Evolutionary conservation across 1,140 invertebrate genomes (phyloP).

Genomic region (Bathynomus jamesi): DNA sequence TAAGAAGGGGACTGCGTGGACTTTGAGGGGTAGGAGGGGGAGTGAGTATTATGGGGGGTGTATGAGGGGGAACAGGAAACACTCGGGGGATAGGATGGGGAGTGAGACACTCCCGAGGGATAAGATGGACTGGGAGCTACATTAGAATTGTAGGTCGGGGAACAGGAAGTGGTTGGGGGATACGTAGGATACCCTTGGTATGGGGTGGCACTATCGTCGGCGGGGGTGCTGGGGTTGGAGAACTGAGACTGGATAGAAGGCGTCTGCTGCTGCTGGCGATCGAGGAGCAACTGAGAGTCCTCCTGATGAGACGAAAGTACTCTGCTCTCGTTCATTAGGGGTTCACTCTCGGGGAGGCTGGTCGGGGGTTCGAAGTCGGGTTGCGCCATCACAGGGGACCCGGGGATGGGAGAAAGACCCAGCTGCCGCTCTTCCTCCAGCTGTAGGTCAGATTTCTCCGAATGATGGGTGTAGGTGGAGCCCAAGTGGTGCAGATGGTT

Average conservation of each 20-base stretch:
- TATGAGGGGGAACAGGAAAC: constrained; percentile 6
- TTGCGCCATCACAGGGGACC: constrained; percentile 49
- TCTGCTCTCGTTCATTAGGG: constrained; percentile 11
- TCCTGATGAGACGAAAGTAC: neutral
- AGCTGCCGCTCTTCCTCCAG: constrained; percentile 33
- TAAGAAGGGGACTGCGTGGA: constrained; percentile 13
- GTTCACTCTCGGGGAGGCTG: constrained; percentile 49
- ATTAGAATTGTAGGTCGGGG: neutral
- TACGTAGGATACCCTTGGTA: constrained; percentile 32
- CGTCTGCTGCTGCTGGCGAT: constrained; percentile 16
- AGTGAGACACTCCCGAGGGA: neutral
- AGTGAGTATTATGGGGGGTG: constrained; percentile 14
- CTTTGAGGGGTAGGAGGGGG: constrained; percentile 20
- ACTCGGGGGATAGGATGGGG: constrained; percentile 4
- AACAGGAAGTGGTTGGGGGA: constrained; percentile 19
- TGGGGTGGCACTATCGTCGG: constrained; percentile 19
- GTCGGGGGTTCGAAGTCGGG: constrained; percentile 68
- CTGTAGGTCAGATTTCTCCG: constrained; percentile 49
- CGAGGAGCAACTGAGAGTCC: constrained; percentile 10
- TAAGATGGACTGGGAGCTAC: neutral
- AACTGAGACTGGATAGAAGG: constrained; percentile 24
- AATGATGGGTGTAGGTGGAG: constrained; percentile 42
- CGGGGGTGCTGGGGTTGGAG: constrained; percentile 37
- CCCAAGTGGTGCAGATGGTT: constrained; percentile 9
- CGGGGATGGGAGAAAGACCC: constrained; percentile 26